Conservation (phyloP, 2,888 invertebrate species). For the Drosophila greeni region DNA sequence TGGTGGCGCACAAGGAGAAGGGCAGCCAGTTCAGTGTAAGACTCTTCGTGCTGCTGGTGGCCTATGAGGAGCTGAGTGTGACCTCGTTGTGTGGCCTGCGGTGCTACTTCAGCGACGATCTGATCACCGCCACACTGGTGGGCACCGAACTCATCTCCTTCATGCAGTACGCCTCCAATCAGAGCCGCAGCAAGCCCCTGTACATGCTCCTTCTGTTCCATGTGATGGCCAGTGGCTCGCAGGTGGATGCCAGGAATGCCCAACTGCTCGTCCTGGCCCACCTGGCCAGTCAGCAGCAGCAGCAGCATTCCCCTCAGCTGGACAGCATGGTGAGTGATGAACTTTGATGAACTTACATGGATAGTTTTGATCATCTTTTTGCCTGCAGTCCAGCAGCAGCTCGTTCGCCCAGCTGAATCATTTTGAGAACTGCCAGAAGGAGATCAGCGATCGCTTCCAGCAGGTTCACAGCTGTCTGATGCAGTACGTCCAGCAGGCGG, state of each 20-base stretch:
- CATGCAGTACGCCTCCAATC: constrained; percentile 20
- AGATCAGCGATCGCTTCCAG: constrained; percentile 29
- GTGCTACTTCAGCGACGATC: constrained; percentile 40
- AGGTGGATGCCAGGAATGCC: constrained; percentile 32
- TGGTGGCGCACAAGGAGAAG: constrained; percentile 7
- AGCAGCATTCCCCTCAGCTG: constrained; percentile 3
- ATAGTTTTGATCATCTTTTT: background rate
- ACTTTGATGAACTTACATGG: background rate
- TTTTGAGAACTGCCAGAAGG: constrained; percentile 8
- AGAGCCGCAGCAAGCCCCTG: background rate
- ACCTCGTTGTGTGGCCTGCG: constrained; percentile 27
- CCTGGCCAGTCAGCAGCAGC: constrained; percentile 20
- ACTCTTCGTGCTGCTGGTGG: constrained; percentile 39
- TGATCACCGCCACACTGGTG: constrained; percentile 27
- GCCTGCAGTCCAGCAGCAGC: background rate
- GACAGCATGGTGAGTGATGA: constrained; percentile 11
- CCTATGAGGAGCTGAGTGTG: constrained; percentile 36
- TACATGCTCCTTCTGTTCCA: constrained; percentile 38
- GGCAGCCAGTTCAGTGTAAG: constrained; percentile 33
- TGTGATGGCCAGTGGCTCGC: constrained; percentile 19
- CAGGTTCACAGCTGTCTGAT: constrained; percentile 18
- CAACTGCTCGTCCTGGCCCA: constrained; percentile 40
- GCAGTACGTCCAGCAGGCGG: constrained; percentile 31
- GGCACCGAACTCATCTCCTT: constrained; percentile 23
- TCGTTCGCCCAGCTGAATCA: constrained; percentile 6